These are phyloP conservation scores for Marasmarcha lunaedactyla DNA, from an alignment of 2,888 invertebrate species.

Conservation along the genomic window DNA sequence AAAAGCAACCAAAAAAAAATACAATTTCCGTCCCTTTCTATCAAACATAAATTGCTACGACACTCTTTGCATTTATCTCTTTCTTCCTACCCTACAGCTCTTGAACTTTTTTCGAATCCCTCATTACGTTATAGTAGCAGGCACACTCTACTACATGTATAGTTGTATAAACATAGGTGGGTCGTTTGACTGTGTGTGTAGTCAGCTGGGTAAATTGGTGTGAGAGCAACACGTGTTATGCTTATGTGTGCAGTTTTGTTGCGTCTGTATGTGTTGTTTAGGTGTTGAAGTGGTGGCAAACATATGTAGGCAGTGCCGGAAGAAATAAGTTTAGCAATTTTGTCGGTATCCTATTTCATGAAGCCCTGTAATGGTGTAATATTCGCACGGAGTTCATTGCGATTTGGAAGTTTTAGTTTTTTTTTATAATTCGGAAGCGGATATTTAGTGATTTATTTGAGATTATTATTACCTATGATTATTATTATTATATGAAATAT, in stretches of 20 bases:
- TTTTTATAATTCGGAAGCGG: too few relatives aligned
- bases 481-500: too few relatives aligned
- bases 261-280: slow-evolving; percentile 25
- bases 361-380: neutral
- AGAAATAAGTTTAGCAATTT: slow-evolving; percentile 9
- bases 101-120: slow-evolving; percentile 56
- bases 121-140: slow-evolving; percentile 44
- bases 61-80: slow-evolving; percentile 18
- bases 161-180: slow-evolving; percentile 27
- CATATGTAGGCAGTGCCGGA: slow-evolving; percentile 1
- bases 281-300: slow-evolving; percentile 20
- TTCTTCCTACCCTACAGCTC: slow-evolving; percentile 38
- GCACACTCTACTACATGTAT: slow-evolving; percentile 36
- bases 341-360: slow-evolving; percentile 6
- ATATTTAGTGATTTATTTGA: too few relatives aligned
- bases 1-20: slow-evolving; percentile 46
- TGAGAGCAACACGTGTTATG: slow-evolving; percentile 28
- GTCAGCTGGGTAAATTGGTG: slow-evolving; percentile 46
- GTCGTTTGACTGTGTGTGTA: slow-evolving; percentile 33
- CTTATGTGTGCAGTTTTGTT: slow-evolving; percentile 22
- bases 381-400: slow-evolving; percentile 1
- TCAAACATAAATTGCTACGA: slow-evolving; percentile 3
- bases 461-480: too few relatives aligned
- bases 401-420: neutral
- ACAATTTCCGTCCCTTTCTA: slow-evolving; percentile 25